A percentile compares a stretch with the other conserved stretches of the same genome.
phyloP scores from a whole-genome alignment of 2,797 vertebrate species.

The Brachymystax lenok region DNA sequence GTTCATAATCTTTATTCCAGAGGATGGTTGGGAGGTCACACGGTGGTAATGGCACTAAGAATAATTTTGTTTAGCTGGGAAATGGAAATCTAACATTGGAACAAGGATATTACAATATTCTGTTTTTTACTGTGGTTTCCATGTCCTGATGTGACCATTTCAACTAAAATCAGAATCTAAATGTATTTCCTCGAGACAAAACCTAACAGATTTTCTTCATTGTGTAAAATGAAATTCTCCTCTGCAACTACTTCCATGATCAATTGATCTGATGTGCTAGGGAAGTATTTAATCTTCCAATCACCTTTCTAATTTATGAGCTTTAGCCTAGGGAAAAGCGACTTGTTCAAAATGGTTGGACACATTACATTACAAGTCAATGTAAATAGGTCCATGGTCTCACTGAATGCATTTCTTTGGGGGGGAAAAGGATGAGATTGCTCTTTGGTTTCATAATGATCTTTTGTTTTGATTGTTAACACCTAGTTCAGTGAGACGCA shows the following conservation, averaged over 20 bases:
- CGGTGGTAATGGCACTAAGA: slow-evolving; percentile 44
- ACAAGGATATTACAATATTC: slow-evolving; percentile 63
- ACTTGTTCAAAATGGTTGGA: background rate
- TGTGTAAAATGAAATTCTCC: background rate
- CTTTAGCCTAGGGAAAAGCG: background rate
- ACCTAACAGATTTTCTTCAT: background rate
- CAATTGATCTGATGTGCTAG: background rate
- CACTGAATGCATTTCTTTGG: slow-evolving; percentile 54
- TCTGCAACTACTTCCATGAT: background rate
- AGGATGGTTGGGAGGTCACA: slow-evolving; percentile 22
- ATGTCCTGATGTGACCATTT: slow-evolving; percentile 47
- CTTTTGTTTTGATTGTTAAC: background rate
- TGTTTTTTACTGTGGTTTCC: slow-evolving; percentile 63
- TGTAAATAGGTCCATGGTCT: slow-evolving; percentile 35
- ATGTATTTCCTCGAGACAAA: background rate
- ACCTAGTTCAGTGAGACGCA: background rate
- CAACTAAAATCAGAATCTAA: background rate
- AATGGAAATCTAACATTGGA: slow-evolving; percentile 55
- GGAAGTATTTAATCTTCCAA: background rate
- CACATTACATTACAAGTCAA: background rate
- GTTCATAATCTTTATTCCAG: slow-evolving; percentile 15
- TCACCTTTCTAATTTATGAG: background rate
- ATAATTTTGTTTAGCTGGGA: slow-evolving; percentile 45
- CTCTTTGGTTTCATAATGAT: background rate
- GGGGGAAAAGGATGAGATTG: background rate